Conservation (phyloP, 2,797 vertebrate species). For the Spinibarbus caldwelli region DNA sequence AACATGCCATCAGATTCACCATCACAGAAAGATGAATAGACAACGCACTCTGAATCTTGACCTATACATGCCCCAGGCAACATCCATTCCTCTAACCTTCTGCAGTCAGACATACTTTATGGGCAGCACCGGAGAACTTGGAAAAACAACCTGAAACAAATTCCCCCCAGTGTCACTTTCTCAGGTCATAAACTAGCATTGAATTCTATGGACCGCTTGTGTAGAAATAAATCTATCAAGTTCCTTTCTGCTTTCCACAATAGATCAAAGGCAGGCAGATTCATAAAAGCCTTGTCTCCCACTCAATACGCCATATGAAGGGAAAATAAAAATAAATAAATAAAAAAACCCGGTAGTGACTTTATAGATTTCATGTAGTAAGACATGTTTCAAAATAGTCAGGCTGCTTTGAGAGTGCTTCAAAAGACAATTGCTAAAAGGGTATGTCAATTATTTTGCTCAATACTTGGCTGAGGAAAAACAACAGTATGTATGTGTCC, state of each 20-base stretch:
- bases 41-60: slow-evolving; percentile 68
- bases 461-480: background rate
- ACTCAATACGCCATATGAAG: slow-evolving; percentile 2
- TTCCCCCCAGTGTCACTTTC: slow-evolving; percentile 51
- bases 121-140: slow-evolving; percentile 51
- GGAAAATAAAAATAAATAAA: background rate
- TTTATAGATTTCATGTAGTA: background rate
- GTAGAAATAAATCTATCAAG: slow-evolving; percentile 55
- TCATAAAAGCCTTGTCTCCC: slow-evolving; percentile 31
- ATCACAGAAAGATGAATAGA: slow-evolving; percentile 65
- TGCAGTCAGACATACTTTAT: slow-evolving; percentile 66
- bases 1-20: slow-evolving; percentile 61
- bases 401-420: background rate
- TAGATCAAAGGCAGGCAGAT: slow-evolving; percentile 15
- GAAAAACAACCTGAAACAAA: slow-evolving; percentile 60
- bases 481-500: background rate
- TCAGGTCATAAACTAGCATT: slow-evolving; percentile 58
- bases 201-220: slow-evolving; percentile 55
- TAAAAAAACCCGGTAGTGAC: background rate
- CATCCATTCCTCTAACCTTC: slow-evolving; percentile 65
- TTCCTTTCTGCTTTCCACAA: slow-evolving; percentile 27
- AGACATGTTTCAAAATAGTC: background rate
- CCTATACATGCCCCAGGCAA: slow-evolving; percentile 63
- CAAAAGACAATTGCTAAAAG: background rate
- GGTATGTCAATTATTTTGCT: background rate